Evolutionary conservation across 2,888 invertebrate genomes (phyloP), one percentile per base, ranked within the genome.

Genomic region (Acrobeloides nanus): DNA sequence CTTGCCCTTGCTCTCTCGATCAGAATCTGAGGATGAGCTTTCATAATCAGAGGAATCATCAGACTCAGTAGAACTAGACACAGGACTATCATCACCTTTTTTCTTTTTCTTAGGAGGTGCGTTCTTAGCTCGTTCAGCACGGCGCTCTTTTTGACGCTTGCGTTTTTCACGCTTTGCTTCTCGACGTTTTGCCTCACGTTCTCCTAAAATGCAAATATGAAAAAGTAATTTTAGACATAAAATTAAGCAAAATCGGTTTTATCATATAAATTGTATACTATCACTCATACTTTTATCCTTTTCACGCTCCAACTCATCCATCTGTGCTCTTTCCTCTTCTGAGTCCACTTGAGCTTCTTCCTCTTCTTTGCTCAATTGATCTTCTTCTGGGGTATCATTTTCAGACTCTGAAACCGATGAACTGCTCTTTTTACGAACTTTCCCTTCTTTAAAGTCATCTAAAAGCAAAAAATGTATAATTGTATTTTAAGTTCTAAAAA

Each of bases 151-250:
- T 48, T 71, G 57, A 33, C 73, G 43, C 46, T 52, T 54, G 26
- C 66, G 49, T 49, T 59, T 62, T 32, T 63, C 62, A 4, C 53
- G 49, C 42, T 66, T 70, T 49, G 64, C 66, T 12, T 61, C 65
- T 38, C 61, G 49, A 25, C 49, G 40, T 35, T 58, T 46, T 48
- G 62, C 43, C 18, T 59, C 57, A 40, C 56, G 35, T 34, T 54
- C 46, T 38, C 48, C 44, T 53, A 35, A 31, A 62, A 53, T 35
- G 10, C 4, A 1, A n/a, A 21, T n/a, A n/a, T n/a, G n/a, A n/a
- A n/a, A n/a, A n/a, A n/a, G n/a, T n/a, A n/a, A n/a, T n/a, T n/a
- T n/a, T 6, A 25, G 24, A 24, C 10, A 17, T 12, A 10, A 7
- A 34, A n/a, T 7, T 43, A 10, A 4, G 18, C 39, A 6, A 7